phyloP scores from a whole-genome alignment of 2,888 invertebrate species.

The Xestia rhomboidea region DNA sequence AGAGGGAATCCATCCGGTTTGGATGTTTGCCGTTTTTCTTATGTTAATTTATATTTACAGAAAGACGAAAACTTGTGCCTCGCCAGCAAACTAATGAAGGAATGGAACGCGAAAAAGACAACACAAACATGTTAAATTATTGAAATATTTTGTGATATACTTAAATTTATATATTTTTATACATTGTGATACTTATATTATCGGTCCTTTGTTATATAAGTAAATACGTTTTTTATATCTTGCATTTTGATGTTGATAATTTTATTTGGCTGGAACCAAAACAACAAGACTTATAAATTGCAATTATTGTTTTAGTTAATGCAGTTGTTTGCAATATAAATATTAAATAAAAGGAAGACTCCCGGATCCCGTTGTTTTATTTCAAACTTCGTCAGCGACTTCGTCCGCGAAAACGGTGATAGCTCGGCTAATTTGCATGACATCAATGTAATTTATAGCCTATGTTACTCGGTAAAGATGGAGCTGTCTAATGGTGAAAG shows the following conservation, averaged over 20 bases:
- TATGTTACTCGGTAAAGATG: too few species aligned
- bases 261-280: constrained; percentile 25
- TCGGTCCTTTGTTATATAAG: background rate
- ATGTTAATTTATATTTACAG: constrained; percentile 83
- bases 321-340: constrained; percentile 17
- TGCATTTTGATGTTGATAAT: constrained; percentile 11
- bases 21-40: background rate
- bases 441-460: too few species aligned
- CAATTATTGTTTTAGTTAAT: constrained; percentile 22
- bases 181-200: constrained; percentile 20
- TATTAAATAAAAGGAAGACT: constrained; percentile 11
- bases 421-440: too few species aligned
- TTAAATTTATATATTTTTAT: constrained; percentile 41
- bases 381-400: too few species aligned
- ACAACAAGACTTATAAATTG: background rate
- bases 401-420: too few species aligned
- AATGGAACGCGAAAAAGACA: constrained; percentile 88
- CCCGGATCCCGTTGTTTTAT: constrained; percentile 34
- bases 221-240: background rate
- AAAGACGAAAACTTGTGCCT: constrained; percentile 94
- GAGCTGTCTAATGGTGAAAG: too few species aligned
- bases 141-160: constrained; percentile 31
- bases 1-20: background rate
- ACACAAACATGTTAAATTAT: background rate
- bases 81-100: constrained; percentile 92